Evolutionary conservation across 2,888 invertebrate genomes (phyloP).

Genomic region (Meloe dianella): DNA sequence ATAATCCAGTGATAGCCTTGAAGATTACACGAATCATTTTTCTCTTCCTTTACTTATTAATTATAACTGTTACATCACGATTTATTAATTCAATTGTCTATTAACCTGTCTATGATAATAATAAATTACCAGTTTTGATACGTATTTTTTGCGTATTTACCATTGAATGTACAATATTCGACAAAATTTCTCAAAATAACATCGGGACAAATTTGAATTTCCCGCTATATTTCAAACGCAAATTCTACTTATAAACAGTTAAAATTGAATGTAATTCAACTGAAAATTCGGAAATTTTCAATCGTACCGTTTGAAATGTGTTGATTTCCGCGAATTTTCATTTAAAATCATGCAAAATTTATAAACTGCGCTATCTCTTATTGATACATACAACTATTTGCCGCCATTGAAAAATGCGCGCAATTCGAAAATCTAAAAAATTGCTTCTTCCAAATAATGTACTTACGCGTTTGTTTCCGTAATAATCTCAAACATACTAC

Average conservation of each 20-base stretch:
- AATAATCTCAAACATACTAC: background rate
- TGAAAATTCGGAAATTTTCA: too few relatives aligned
- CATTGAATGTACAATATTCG: background rate
- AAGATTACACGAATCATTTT: background rate
- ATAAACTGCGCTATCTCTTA: background rate
- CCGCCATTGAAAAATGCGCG: background rate
- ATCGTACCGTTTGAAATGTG: too few relatives aligned
- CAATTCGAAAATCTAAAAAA: too few relatives aligned
- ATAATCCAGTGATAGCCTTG: background rate
- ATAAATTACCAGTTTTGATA: slow-evolving; percentile 17
- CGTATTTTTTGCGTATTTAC: slow-evolving; percentile 11
- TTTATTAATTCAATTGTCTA: slow-evolving; percentile 19
- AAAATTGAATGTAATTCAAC: background rate
- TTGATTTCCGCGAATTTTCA: background rate
- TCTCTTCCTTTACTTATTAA: background rate
- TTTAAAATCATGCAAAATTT: background rate
- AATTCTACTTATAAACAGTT: background rate
- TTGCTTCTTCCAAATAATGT: too few relatives aligned
- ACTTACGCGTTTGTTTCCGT: background rate
- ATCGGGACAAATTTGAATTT: background rate
- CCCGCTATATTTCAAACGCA: background rate
- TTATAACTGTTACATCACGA: slow-evolving; percentile 21
- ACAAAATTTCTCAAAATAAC: background rate
- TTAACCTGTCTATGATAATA: slow-evolving; percentile 13
- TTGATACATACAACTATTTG: background rate